These are phyloP conservation scores for Stenodema calcarata DNA, from an alignment of 2,888 invertebrate genomes.

Conservation along the genomic window DNA sequence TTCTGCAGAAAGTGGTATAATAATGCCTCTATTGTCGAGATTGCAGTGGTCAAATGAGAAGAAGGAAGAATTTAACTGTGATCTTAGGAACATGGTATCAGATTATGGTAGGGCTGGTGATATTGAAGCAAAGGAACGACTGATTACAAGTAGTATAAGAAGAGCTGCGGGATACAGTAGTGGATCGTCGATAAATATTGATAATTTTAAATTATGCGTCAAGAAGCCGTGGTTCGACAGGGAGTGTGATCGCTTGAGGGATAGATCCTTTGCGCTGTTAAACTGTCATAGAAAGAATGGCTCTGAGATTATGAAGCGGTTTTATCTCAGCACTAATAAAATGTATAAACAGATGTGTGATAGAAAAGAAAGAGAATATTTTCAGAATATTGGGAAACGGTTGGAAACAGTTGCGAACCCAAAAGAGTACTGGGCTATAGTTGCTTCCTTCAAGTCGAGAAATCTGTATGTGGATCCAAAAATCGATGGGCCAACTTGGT, in stretches of 20 bases:
- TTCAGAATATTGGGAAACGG: not conserved
- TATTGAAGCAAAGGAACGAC: not conserved
- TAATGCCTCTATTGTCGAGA: not conserved
- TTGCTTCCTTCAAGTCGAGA: not conserved
- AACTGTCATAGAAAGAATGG: not conserved
- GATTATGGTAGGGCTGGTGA: not conserved
- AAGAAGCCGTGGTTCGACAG: constrained; percentile 11
- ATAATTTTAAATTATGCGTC: not conserved
- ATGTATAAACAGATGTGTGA: not conserved
- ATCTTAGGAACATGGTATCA: not conserved
- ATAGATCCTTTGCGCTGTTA: not conserved
- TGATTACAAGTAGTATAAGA: not conserved
- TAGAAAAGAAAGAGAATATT: not conserved
- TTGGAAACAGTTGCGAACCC: not conserved
- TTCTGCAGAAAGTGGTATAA: not conserved
- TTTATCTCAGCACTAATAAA: constrained; percentile 39
- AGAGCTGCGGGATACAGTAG: not conserved
- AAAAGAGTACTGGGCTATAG: not conserved
- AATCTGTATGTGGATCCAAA: not conserved
- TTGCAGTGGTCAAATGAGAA: not conserved
- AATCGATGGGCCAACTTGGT: not conserved
- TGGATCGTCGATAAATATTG: not conserved
- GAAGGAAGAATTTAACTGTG: not conserved
- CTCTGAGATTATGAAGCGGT: not conserved
- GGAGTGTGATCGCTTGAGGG: not conserved